phyloP scores from a whole-genome alignment of 1,140 invertebrate species.

The Euglossa dilemma region DNA sequence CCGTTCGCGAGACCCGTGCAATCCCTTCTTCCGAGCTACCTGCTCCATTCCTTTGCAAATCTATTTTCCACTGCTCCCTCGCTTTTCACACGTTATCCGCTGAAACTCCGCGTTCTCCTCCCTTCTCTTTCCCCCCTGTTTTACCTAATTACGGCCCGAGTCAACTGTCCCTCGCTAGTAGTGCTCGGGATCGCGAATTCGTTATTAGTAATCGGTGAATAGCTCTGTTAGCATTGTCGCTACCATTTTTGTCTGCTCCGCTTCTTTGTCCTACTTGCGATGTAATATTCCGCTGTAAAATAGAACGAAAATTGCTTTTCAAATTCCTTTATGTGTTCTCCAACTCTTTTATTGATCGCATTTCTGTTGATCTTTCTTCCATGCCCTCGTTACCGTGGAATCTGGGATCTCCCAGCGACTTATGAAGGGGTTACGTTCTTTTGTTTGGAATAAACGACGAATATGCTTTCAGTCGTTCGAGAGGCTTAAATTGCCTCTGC shows the following conservation, averaged over 20 bases:
- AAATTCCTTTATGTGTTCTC: constrained; percentile 23
- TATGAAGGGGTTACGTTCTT: constrained; percentile 18
- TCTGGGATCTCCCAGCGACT: constrained; percentile 5
- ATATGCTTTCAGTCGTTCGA: neutral
- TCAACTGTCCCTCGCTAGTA: neutral
- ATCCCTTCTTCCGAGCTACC: neutral
- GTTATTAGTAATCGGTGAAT: neutral
- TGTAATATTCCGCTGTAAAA: neutral
- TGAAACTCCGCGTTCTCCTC: neutral
- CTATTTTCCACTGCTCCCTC: neutral
- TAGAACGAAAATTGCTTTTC: constrained; percentile 14
- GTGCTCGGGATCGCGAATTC: too few relatives aligned
- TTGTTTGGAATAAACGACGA: constrained; percentile 2
- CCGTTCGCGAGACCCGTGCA: neutral
- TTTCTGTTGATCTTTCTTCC: constrained; percentile 44
- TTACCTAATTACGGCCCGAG: neutral
- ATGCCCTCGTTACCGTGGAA: constrained; percentile 12
- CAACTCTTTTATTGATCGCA: constrained; percentile 33
- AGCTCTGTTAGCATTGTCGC: neutral
- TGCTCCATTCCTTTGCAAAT: neutral
- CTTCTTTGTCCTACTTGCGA: neutral
- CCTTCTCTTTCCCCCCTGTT: neutral
- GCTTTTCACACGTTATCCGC: neutral
- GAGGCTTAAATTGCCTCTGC: neutral
- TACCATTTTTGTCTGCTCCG: neutral